Conservation (phyloP, 2,113 vertebrate species). For the Antechinus flavipes region DNA sequence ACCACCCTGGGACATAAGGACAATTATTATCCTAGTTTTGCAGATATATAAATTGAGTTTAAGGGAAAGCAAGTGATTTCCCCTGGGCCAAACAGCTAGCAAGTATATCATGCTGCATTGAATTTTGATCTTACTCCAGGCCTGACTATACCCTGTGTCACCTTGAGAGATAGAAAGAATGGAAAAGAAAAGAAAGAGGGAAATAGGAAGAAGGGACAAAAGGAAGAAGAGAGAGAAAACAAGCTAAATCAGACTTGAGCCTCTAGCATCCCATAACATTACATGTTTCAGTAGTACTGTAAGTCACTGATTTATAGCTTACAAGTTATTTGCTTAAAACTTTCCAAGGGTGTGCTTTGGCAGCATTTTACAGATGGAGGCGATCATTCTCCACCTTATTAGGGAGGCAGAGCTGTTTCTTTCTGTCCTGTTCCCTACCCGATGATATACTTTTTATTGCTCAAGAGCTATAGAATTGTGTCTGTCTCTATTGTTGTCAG, state of each 20-base stretch:
- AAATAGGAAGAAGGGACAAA: not conserved
- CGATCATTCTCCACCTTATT: slow-evolving; percentile 54
- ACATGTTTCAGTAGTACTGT: not conserved
- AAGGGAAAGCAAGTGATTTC: not conserved
- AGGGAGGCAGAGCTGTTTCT: slow-evolving; percentile 40
- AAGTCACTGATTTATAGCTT: slow-evolving; percentile 65
- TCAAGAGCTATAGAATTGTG: slow-evolving; percentile 54
- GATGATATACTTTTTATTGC: slow-evolving; percentile 64
- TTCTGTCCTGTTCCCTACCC: slow-evolving; percentile 54
- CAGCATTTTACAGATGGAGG: slow-evolving; percentile 45
- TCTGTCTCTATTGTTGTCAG: slow-evolving; percentile 57
- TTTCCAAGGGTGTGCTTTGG: slow-evolving; percentile 67
- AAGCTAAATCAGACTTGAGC: not conserved
- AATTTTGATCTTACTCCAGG: not conserved
- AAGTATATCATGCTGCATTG: not conserved
- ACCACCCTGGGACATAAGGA: not conserved
- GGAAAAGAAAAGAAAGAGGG: not conserved
- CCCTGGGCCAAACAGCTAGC: not conserved
- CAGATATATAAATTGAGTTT: not conserved
- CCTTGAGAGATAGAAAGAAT: not conserved
- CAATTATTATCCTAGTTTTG: not conserved
- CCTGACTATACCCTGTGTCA: not conserved
- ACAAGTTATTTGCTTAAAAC: slow-evolving; percentile 79
- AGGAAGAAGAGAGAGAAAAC: not conserved
- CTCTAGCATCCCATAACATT: slow-evolving; percentile 20